A percentile compares a stretch with the other conserved stretches of the same genome.
Conservation (phyloP, 2,888 invertebrate species). For the Scaptomyza parva region DNA sequence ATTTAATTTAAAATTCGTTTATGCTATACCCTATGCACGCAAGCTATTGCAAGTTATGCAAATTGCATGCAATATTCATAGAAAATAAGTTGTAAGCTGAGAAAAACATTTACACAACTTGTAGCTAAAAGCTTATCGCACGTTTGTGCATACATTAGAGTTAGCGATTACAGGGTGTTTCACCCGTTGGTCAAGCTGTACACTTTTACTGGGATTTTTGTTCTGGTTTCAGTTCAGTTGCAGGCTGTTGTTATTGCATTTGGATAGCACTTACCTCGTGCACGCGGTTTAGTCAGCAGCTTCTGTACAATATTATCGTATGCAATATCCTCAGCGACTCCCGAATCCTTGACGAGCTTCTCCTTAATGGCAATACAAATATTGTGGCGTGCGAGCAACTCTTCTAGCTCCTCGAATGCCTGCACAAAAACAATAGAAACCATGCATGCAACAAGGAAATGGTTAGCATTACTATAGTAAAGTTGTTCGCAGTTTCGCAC, state of each 20-base stretch:
- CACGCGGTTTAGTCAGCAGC: constrained; percentile 93
- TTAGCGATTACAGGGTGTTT: no score
- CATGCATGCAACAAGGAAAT: constrained; percentile 10
- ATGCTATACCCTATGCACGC: not conserved
- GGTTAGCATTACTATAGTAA: constrained; percentile 11
- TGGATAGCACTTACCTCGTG: constrained; percentile 89
- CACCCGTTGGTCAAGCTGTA: no score
- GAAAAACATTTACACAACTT: not conserved
- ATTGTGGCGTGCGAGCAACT: constrained; percentile 91
- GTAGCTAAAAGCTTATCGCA: no score
- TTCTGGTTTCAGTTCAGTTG: constrained; percentile 2
- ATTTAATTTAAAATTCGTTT: constrained; percentile 56
- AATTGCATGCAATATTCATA: not conserved
- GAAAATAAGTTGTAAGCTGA: not conserved
- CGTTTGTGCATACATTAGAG: no score
- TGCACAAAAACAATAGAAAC: constrained; percentile 81
- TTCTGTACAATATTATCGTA: constrained; percentile 95
- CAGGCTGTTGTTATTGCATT: constrained; percentile 10
- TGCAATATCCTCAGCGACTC: constrained; percentile 94
- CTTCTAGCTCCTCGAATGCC: constrained; percentile 97
- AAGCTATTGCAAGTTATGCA: not conserved
- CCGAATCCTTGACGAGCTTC: constrained; percentile 97
- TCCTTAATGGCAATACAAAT: constrained; percentile 98
- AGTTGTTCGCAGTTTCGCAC: not conserved
- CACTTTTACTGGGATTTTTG: no score